Evolutionary conservation across 2,888 invertebrate species (phyloP).

Genomic region (Actias luna): DNA sequence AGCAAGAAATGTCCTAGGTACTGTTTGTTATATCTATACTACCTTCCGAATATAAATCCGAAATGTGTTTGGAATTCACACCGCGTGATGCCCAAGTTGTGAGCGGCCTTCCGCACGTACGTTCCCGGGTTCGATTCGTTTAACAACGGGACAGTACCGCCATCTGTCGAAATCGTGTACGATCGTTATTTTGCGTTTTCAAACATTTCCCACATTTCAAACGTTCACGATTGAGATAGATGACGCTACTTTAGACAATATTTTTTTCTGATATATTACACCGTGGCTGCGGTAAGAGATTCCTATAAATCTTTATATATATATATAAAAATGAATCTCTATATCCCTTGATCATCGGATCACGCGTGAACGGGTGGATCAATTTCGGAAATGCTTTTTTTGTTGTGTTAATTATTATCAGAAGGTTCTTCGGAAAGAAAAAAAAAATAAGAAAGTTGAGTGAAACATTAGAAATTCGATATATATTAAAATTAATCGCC

Average conservation of each 20-base stretch:
- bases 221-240: constrained; percentile 4
- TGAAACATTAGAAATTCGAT: no score
- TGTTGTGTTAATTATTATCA: no score
- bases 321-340: no score
- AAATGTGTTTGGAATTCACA: constrained; percentile 39
- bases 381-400: no score
- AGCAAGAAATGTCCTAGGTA: neutral
- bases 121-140: constrained; percentile 33
- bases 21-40: constrained; percentile 5
- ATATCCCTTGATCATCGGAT: no score
- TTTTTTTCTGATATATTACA: neutral
- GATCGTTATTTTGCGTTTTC: neutral
- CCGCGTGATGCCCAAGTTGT: constrained; percentile 40
- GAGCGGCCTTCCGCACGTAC: constrained; percentile 39
- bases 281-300: no score
- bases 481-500: no score
- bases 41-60: constrained; percentile 38
- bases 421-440: no score
- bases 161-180: constrained; percentile 39
- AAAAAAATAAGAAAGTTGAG: no score
- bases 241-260: neutral
- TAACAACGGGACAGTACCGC: constrained; percentile 29
- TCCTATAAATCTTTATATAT: no score
- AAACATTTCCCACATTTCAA: neutral
- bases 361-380: no score